phyloP scores from a whole-genome alignment of 2,888 invertebrate genomes.

The Ichneumoninae sp. region DNA sequence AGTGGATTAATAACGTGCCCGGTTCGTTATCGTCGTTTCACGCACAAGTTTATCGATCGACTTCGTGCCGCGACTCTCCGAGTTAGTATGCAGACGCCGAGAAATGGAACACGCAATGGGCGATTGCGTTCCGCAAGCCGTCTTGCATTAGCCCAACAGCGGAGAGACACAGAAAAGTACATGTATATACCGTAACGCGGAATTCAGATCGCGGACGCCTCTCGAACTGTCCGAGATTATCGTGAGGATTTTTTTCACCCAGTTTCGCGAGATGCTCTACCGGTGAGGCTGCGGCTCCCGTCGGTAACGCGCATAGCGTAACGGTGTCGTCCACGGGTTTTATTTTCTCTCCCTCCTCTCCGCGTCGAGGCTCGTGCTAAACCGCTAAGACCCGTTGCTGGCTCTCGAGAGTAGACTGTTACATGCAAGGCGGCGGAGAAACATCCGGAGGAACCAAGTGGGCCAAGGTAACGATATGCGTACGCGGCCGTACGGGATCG shows the following conservation, averaged over 20 bases:
- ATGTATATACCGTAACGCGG: constrained; percentile 57
- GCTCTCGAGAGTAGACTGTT: neutral
- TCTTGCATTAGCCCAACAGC: constrained; percentile 15
- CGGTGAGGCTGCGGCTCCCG: constrained; percentile 30
- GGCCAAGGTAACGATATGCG: constrained; percentile 61
- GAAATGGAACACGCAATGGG: neutral
- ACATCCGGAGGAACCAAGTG: constrained; percentile 59
- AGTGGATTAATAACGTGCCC: constrained; percentile 10
- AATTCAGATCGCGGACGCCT: constrained; percentile 53
- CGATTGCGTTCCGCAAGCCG: constrained; percentile 20
- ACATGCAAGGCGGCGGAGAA: neutral
- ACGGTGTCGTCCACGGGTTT: constrained; percentile 56
- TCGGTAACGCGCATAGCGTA: constrained; percentile 38
- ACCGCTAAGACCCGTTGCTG: constrained; percentile 62
- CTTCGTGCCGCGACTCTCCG: neutral
- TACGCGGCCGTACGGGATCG: neutral
- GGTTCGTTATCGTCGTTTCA: constrained; percentile 10
- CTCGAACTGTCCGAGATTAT: constrained; percentile 51
- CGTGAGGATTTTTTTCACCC: constrained; percentile 57
- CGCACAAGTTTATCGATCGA: constrained; percentile 41
- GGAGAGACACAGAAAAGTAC: constrained; percentile 20
- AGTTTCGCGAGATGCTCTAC: constrained; percentile 29
- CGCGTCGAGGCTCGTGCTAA: constrained; percentile 18
- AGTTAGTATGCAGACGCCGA: constrained; percentile 15
- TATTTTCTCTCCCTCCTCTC: constrained; percentile 28